Evolutionary conservation across 2,113 vertebrate species (phyloP).

Genomic region (Oceanites oceanicus): DNA sequence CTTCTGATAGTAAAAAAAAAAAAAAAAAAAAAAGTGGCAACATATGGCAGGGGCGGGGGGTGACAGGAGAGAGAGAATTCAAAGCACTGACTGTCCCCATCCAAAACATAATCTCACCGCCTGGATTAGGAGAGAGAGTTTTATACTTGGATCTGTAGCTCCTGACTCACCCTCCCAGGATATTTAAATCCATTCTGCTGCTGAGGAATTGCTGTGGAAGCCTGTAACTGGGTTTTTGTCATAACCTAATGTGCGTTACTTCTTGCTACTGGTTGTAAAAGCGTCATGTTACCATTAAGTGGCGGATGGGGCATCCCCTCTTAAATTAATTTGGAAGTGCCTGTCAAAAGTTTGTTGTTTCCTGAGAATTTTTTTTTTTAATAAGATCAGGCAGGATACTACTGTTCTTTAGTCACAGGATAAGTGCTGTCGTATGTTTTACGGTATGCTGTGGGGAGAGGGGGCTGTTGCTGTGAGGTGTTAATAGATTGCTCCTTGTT

Average conservation of each 20-base stretch:
- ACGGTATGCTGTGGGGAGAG: not conserved
- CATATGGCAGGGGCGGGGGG: not conserved
- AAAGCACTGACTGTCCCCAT: not conserved
- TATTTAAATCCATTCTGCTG: conserved; percentile 21
- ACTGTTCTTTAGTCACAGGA: not conserved
- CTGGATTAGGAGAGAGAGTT: conserved; percentile 4
- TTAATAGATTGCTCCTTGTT: not conserved
- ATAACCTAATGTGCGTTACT: not conserved
- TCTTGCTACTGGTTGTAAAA: not conserved
- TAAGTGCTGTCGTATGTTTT: not conserved
- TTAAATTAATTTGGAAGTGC: not conserved
- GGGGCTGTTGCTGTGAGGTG: not conserved
- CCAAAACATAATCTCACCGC: conserved; percentile 7
- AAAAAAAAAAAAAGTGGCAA: conserved; percentile 10
- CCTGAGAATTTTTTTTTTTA: not conserved
- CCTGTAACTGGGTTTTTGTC: not conserved
- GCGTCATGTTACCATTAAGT: not conserved
- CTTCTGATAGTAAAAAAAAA: conserved; percentile 55
- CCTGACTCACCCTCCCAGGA: not conserved
- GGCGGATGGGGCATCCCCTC: not conserved
- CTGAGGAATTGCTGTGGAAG: conserved; percentile 23
- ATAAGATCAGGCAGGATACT: not conserved
- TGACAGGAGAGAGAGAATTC: conserved; percentile 35
- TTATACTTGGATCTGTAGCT: conserved; percentile 9
- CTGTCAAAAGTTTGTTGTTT: not conserved